Evolutionary conservation across 2,888 invertebrate genomes (phyloP), one percentile per base, ranked within the genome.

Genomic region (Mayetiola destructor): DNA sequence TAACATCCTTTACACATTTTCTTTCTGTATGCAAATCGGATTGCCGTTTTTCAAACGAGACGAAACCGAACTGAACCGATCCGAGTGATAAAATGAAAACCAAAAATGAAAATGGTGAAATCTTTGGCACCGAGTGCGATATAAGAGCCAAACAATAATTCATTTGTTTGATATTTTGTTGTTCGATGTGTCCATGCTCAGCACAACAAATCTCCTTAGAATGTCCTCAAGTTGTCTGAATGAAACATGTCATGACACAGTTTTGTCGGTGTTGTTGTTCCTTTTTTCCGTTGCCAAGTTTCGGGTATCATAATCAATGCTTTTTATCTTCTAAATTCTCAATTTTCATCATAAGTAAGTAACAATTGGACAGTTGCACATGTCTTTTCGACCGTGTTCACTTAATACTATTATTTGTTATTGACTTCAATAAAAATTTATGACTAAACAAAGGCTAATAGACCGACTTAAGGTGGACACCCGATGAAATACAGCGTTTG

Each of bases 401-500:
- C 27, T 48, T 48, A 48, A 48, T 48, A 27, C 48, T 27, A 16
- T 48, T 48, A 48, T 27, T 48, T 48, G 48, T 48, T 23, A 48
- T 48, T 48, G 48, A 48, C 48, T 48, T 48, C 48, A 48, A 48
- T 48, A 27, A 16, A 48, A 27, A 48, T 48, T 48, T 48, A 48
- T 48, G 48, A 48, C 23, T 48, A n/a, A n/a, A n/a, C n/a, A n/a
- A n/a, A n/a, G n/a, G n/a, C n/a, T n/a, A n/a, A n/a, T n/a, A n/a
- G n/a, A n/a, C n/a, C n/a, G n/a, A n/a, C n/a, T n/a, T n/a, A n/a
- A n/a, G n/a, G n/a, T n/a, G n/a, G n/a, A n/a, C n/a, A n/a, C n/a
- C n/a, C n/a, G n/a, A n/a, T n/a, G n/a, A n/a, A n/a, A n/a, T n/a
- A n/a, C n/a, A n/a, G n/a, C n/a, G n/a, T n/a, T n/a, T n/a, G n/a